Conservation (phyloP, 2,888 invertebrate genomes). For the Leucoptera coffeella region DNA sequence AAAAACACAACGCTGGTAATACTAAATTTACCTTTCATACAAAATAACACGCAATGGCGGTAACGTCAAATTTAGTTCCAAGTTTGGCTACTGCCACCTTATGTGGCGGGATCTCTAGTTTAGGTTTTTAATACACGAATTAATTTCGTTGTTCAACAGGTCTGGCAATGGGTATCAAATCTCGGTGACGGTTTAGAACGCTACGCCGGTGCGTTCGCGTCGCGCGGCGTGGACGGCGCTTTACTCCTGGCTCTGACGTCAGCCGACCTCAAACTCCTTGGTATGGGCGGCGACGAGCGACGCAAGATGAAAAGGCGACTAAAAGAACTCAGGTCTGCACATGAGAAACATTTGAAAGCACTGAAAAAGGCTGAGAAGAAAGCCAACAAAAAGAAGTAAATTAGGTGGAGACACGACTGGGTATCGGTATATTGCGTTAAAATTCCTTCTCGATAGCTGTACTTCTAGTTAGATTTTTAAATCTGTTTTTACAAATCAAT, state of each 20-base stretch:
- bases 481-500: too few species aligned
- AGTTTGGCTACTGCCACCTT: too few species aligned
- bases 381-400: constrained; percentile 60
- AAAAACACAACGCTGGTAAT: too few species aligned
- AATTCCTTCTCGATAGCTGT: too few species aligned
- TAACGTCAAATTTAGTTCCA: too few species aligned
- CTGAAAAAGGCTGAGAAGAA: constrained; percentile 82
- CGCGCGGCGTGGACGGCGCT: constrained; percentile 83
- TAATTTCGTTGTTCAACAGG: constrained; percentile 39
- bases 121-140: too few species aligned
- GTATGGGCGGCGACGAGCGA: constrained; percentile 75
- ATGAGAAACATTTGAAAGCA: constrained; percentile 84
- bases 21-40: too few species aligned
- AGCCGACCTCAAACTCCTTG: constrained; percentile 83
- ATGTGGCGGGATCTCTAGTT: too few species aligned
- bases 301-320: constrained; percentile 74
- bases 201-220: constrained; percentile 80
- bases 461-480: too few species aligned
- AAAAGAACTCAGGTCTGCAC: constrained; percentile 73
- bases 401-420: too few species aligned
- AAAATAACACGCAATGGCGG: too few species aligned
- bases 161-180: constrained; percentile 84
- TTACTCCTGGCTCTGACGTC: constrained; percentile 84
- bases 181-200: constrained; percentile 84
- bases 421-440: too few species aligned